phyloP scores from a whole-genome alignment of 1,140 invertebrate species.

The Aphis gossypii region DNA sequence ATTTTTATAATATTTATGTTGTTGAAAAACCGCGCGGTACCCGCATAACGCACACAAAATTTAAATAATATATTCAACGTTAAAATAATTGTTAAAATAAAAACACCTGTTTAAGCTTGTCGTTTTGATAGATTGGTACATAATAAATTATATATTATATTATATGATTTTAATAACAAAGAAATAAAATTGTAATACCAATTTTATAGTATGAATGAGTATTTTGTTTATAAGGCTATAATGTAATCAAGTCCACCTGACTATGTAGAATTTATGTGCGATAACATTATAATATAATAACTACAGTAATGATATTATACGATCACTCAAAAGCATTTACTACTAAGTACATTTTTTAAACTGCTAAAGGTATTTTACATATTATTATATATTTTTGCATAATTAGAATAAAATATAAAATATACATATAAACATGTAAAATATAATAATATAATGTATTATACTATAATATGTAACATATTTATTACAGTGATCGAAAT shows the following conservation, averaged over 20 bases:
- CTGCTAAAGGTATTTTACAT: background rate
- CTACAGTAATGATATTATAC: background rate
- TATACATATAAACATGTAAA: too few species aligned
- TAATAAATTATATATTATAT: background rate
- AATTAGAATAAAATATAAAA: too few species aligned
- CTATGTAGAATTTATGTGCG: background rate
- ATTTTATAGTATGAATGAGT: background rate
- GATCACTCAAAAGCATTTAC: background rate
- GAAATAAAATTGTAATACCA: background rate
- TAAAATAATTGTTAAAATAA: background rate
- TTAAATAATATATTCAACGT: background rate
- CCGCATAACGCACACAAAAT: background rate
- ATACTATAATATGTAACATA: background rate
- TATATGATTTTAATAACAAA: slow-evolving; percentile 1
- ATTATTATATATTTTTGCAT: too few species aligned
- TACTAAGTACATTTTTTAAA: background rate
- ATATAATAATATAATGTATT: too few species aligned
- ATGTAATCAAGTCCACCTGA: background rate
- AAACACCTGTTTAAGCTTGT: background rate
- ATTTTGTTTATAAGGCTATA: background rate
- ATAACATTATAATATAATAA: background rate
- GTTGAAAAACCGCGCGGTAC: background rate
- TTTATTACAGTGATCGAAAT: background rate
- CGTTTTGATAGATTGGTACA: background rate
- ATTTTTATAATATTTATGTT: background rate